phyloP scores from a whole-genome alignment of 2,888 invertebrate species.

The Cataglyphis cursor region DNA sequence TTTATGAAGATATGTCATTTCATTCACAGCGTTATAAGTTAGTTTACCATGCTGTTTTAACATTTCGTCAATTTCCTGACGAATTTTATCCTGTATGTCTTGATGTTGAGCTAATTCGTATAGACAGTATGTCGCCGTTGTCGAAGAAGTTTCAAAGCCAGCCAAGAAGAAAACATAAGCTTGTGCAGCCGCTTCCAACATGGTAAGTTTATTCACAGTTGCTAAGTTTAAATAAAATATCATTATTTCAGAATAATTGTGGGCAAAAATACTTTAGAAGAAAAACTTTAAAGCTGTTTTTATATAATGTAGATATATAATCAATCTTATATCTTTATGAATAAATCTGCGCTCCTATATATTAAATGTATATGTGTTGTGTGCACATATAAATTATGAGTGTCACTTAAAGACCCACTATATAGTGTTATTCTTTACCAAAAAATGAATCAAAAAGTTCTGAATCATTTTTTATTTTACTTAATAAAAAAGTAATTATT shows the following conservation, averaged over 20 bases:
- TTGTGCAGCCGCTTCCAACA: constrained; percentile 30
- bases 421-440: too few relatives aligned
- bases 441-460: too few relatives aligned
- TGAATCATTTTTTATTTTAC: too few relatives aligned
- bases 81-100: constrained; percentile 85
- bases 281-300: not conserved
- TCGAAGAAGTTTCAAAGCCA: constrained; percentile 88
- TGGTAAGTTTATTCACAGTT: constrained; percentile 6
- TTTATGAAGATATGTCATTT: constrained; percentile 87
- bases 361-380: not conserved
- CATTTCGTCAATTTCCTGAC: constrained; percentile 85
- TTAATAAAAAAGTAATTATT: too few relatives aligned
- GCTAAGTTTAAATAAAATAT: not conserved
- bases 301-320: not conserved
- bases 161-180: constrained; percentile 87
- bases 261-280: not conserved
- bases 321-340: not conserved
- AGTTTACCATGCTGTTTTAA: constrained; percentile 82
- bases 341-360: not conserved
- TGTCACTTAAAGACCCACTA: too few relatives aligned
- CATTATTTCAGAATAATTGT: not conserved
- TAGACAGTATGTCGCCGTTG: constrained; percentile 86
- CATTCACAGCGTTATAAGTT: constrained; percentile 86
- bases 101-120: constrained; percentile 86
- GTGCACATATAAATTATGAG: too few relatives aligned